Evolutionary conservation across 2,113 vertebrate genomes (phyloP).

Genomic region (Cygnus buccinator): DNA sequence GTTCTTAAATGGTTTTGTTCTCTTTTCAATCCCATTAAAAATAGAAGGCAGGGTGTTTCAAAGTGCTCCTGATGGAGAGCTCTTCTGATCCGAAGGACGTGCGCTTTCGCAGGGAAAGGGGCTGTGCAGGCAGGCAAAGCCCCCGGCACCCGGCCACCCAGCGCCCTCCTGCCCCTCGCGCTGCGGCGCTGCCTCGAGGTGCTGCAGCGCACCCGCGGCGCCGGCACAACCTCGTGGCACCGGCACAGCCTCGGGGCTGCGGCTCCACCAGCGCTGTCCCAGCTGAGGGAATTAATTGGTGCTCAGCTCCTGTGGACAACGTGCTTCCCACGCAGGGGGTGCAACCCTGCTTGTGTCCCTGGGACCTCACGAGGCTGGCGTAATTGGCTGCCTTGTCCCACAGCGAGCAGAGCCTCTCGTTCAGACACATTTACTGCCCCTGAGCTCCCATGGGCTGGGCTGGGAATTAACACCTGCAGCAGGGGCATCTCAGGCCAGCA

Average conservation of each 20-base stretch:
- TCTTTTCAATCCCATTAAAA: constrained; percentile 62
- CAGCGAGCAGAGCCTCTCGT: not conserved
- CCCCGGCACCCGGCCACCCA: accelerated
- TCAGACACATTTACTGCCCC: accelerated
- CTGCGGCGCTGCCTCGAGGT: accelerated
- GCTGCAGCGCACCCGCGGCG: accelerated
- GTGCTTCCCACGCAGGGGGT: accelerated
- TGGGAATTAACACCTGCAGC: accelerated
- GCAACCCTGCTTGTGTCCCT: not conserved
- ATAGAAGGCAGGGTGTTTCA: constrained; percentile 37
- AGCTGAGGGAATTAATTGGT: accelerated
- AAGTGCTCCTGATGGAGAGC: constrained; percentile 36
- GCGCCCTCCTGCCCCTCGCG: not conserved
- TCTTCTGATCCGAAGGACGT: constrained; percentile 12
- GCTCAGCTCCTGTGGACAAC: accelerated
- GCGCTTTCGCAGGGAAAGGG: accelerated
- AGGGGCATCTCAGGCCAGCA: too few relatives aligned
- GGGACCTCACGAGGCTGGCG: accelerated
- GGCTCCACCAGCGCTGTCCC: accelerated
- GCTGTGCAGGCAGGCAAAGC: not conserved
- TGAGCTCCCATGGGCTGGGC: accelerated
- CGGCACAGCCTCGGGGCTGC: accelerated
- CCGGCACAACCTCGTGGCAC: accelerated
- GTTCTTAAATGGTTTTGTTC: constrained; percentile 60
- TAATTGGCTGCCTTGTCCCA: accelerated